phyloP scores from a whole-genome alignment of 2,888 invertebrate species.

The Unio delphinus region DNA sequence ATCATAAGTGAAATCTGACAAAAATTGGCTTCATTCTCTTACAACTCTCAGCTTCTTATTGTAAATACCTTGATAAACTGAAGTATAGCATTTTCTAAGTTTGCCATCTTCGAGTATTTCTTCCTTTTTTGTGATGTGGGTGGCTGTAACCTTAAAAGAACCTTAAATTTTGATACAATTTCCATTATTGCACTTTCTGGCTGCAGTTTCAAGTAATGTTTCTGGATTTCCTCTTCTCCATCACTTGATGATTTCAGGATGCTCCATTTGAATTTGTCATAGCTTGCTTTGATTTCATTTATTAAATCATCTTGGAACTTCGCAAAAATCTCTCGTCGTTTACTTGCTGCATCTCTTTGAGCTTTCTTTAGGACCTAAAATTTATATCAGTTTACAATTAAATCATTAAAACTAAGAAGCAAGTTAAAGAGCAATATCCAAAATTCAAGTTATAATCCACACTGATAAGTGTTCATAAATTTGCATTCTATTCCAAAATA shows the following conservation, averaged over 20 bases:
- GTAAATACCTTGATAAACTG: too few relatives aligned
- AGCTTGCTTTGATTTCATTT: slow-evolving; percentile 42
- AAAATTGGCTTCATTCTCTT: too few relatives aligned
- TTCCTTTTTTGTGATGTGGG: not conserved
- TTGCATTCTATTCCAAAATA: too few relatives aligned
- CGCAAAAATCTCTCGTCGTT: slow-evolving; percentile 34
- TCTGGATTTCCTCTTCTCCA: slow-evolving; percentile 38
- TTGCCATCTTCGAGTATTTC: too few relatives aligned
- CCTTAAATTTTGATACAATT: slow-evolving; percentile 47
- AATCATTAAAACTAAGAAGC: too few relatives aligned
- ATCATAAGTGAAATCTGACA: too few relatives aligned
- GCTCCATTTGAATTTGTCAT: slow-evolving; percentile 48
- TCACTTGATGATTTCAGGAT: slow-evolving; percentile 44
- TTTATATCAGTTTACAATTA: not conserved
- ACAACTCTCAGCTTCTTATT: too few relatives aligned
- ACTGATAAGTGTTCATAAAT: too few relatives aligned
- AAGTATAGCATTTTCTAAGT: too few relatives aligned
- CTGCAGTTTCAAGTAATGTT: slow-evolving; percentile 51
- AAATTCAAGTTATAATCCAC: too few relatives aligned
- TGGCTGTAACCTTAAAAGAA: slow-evolving; percentile 21
- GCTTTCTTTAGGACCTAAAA: slow-evolving; percentile 66
- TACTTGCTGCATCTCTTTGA: slow-evolving; percentile 55
- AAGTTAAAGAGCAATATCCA: too few relatives aligned
- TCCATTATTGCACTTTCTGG: slow-evolving; percentile 54
- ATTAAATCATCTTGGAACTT: slow-evolving; percentile 43